phyloP scores from a whole-genome alignment of 2,113 vertebrate genomes.

The Aspidoscelis tigris region DNA sequence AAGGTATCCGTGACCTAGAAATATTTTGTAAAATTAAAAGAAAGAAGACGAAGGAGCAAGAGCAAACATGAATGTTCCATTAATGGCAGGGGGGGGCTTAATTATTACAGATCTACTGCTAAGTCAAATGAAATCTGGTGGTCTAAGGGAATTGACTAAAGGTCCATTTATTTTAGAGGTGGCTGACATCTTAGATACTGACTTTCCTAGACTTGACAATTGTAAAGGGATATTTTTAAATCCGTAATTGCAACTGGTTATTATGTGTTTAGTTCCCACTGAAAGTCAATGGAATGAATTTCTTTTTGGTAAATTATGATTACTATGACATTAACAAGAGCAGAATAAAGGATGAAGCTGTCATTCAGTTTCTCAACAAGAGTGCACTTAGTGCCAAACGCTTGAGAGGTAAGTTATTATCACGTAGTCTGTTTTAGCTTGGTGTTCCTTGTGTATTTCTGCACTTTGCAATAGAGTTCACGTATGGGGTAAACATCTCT shows the following conservation, averaged over 20 bases:
- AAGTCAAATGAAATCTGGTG: constrained; percentile 45
- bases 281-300: constrained; percentile 2
- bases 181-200: constrained; percentile 27
- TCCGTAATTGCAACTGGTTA: constrained; percentile 31
- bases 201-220: constrained; percentile 24
- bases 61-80: not conserved
- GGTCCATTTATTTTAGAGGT: constrained; percentile 8
- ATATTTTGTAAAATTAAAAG: constrained; percentile 31
- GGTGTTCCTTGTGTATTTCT: not conserved
- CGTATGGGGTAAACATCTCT: not conserved
- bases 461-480: not conserved
- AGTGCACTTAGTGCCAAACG: not conserved
- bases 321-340: constrained; percentile 15
- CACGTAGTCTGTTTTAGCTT: not conserved
- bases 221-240: constrained; percentile 39
- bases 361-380: constrained; percentile 5
- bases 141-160: not conserved
- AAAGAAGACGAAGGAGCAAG: constrained; percentile 12
- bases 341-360: constrained; percentile 1
- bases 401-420: not conserved
- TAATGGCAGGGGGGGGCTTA: constrained; percentile 27
- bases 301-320: not conserved
- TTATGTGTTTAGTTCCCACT: constrained; percentile 27
- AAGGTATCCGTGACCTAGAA: constrained; percentile 13
- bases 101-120: constrained; percentile 15